Evolutionary conservation across 2,797 vertebrate genomes (phyloP).

Genomic region (Huso huso): DNA sequence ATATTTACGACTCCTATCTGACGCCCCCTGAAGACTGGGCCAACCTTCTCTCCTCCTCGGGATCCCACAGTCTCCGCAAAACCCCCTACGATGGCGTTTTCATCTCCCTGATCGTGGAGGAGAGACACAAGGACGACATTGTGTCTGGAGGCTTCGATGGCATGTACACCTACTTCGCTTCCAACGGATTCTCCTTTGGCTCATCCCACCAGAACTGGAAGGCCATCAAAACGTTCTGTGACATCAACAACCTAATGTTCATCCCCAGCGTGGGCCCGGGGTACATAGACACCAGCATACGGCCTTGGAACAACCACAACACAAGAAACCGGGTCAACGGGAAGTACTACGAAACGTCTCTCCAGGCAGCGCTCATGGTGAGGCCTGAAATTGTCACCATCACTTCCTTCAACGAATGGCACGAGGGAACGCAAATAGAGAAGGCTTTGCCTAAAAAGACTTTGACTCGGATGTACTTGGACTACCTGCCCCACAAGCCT

Average conservation of each 20-base stretch:
- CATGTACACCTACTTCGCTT: conserved; percentile 83
- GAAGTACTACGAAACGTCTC: conserved; percentile 78
- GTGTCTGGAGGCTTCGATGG: conserved; percentile 66
- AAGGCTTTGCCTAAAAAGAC: conserved; percentile 76
- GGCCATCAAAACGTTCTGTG: conserved; percentile 73
- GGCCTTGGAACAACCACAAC: conserved; percentile 85
- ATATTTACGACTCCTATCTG: conserved; percentile 81
- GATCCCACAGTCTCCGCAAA: conserved; percentile 68
- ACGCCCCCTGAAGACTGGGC: conserved; percentile 73
- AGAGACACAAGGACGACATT: conserved; percentile 52
- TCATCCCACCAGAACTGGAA: conserved; percentile 85
- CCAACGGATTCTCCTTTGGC: conserved; percentile 83
- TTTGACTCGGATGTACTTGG: conserved; percentile 63
- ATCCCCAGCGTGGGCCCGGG: conserved; percentile 79
- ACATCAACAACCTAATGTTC: conserved; percentile 73
- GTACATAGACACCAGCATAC: conserved; percentile 75
- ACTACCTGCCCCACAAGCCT: conserved; percentile 70
- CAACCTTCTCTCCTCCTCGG: conserved; percentile 62
- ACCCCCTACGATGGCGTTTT: conserved; percentile 72
- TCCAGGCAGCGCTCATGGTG: conserved; percentile 70
- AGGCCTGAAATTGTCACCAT: conserved; percentile 73
- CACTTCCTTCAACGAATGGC: conserved; percentile 85
- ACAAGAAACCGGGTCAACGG: conserved; percentile 80
- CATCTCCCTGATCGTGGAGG: conserved; percentile 58
- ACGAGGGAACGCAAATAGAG: conserved; percentile 82